phyloP scores from a whole-genome alignment of 1,140 invertebrate genomes.

The Drosophila neocordata region DNA sequence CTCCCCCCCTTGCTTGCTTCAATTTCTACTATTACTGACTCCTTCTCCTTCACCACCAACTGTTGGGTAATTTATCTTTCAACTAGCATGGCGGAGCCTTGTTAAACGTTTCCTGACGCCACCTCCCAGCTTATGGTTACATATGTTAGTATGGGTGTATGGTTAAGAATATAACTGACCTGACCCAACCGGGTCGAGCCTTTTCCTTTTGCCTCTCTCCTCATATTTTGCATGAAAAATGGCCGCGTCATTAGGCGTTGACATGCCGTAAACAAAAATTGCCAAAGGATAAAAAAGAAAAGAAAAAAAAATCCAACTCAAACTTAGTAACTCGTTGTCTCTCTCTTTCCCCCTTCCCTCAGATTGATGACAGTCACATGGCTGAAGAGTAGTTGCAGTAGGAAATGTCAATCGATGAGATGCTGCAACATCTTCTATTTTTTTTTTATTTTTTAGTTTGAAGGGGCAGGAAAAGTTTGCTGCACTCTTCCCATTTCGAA shows the following conservation, averaged over 20 bases:
- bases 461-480: background rate
- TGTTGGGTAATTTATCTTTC: conserved; percentile 72
- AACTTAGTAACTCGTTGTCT: conserved; percentile 37
- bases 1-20: no score
- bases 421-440: conserved; percentile 17
- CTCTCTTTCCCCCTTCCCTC: background rate
- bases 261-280: conserved; percentile 77
- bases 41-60: conserved; percentile 34
- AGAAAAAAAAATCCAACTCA: background rate
- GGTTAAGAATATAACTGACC: conserved; percentile 32
- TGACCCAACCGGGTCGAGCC: conserved; percentile 31
- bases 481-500: conserved; percentile 10
- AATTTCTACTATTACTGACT: background rate
- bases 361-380: conserved; percentile 55
- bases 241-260: conserved; percentile 76
- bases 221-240: conserved; percentile 64
- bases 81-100: conserved; percentile 43
- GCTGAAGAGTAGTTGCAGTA: conserved; percentile 18
- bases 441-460: conserved; percentile 2
- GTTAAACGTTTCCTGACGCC: conserved; percentile 66
- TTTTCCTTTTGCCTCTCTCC: background rate
- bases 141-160: conserved; percentile 13
- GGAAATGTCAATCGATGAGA: conserved; percentile 70
- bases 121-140: background rate
- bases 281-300: conserved; percentile 7